These are phyloP conservation scores for Fregata magnificens DNA, from an alignment of 2,113 vertebrate genomes.

Conservation along the genomic window DNA sequence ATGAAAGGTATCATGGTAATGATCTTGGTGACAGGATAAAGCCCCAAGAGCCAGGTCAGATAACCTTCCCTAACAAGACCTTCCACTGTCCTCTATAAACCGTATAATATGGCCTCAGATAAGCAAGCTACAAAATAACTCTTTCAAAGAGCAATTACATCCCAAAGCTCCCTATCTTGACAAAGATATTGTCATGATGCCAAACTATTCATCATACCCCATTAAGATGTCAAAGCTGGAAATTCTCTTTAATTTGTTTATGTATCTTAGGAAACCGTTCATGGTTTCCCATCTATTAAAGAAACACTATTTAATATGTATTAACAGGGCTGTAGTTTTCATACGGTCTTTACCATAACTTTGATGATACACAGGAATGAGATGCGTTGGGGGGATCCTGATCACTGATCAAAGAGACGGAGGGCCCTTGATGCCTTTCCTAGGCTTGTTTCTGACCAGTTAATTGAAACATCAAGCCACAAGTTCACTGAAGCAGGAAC, in stretches of 20 bases:
- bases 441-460: neutral
- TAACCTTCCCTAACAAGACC: neutral
- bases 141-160: neutral
- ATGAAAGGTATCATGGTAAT: neutral
- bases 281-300: neutral
- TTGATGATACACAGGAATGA: neutral
- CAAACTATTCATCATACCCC: constrained; percentile 10
- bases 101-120: neutral
- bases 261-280: neutral
- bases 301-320: neutral
- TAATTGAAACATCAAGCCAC: neutral
- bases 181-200: neutral
- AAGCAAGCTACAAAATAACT: neutral
- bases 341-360: neutral
- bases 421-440: neutral
- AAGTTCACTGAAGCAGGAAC: neutral
- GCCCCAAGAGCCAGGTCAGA: neutral
- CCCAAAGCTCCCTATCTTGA: neutral
- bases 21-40: neutral
- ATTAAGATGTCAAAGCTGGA: constrained; percentile 12
- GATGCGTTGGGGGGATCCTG: neutral
- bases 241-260: constrained; percentile 13
- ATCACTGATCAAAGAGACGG: neutral
- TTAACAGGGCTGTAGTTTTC: neutral
- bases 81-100: neutral